A percentile compares a stretch with the other conserved stretches of the same genome.
phyloP scores from a whole-genome alignment of 2,888 invertebrate species.

The Rhogogaster chlorosoma region DNA sequence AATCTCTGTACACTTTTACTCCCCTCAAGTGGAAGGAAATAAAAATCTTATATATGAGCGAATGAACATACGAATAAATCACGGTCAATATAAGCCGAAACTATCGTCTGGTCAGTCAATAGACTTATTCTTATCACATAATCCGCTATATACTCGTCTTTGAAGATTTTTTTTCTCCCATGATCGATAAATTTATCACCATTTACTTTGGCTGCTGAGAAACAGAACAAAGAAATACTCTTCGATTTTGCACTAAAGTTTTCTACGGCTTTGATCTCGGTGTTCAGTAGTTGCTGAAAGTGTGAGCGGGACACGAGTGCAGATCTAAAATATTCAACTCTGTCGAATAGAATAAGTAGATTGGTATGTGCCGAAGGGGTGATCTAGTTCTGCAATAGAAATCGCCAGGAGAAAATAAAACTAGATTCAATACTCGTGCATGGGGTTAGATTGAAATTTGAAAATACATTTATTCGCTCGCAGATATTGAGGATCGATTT shows the following conservation, averaged over 20 bases:
- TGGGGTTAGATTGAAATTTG: constrained; percentile 30
- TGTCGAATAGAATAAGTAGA: constrained; percentile 16
- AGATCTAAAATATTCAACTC: constrained; percentile 41
- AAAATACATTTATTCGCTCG: neutral
- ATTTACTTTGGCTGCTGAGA: neutral
- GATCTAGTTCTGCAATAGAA: constrained; percentile 20
- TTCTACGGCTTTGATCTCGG: neutral
- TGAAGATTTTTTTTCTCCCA: neutral
- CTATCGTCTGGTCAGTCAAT: neutral
- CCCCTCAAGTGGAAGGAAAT: neutral
- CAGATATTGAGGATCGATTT: neutral
- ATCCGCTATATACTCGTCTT: neutral
- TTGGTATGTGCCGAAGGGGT: neutral
- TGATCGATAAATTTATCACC: neutral
- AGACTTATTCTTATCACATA: neutral
- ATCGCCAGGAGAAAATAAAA: constrained; percentile 32
- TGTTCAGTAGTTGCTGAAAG: neutral
- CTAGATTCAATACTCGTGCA: constrained; percentile 1
- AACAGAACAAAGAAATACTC: neutral
- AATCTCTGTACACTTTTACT: neutral
- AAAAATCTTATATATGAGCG: neutral
- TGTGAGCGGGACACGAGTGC: neutral
- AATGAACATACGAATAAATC: neutral
- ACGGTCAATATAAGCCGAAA: neutral
- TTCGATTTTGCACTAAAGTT: neutral